phyloP scores from a whole-genome alignment of 2,113 vertebrate species.

The Origma solitaria region DNA sequence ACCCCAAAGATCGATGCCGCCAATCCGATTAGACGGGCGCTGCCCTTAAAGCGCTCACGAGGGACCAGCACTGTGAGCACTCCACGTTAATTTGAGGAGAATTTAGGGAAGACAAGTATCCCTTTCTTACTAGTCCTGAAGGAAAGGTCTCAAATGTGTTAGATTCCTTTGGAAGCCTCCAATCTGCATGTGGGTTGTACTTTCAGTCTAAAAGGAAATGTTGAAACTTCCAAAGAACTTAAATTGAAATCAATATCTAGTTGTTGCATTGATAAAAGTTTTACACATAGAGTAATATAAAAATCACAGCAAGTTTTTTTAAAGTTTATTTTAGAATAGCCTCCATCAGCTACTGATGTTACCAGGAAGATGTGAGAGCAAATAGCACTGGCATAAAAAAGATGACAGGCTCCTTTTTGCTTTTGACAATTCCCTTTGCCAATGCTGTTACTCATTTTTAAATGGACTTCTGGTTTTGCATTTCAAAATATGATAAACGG shows the following conservation, averaged over 20 bases:
- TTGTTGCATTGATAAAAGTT: too few relatives aligned
- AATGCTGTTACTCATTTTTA: background rate
- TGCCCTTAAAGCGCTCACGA: fast-evolving
- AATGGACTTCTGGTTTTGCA: background rate
- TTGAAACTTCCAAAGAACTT: background rate
- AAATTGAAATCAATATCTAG: background rate
- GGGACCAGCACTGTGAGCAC: background rate
- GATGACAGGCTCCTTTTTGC: background rate
- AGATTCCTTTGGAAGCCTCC: background rate
- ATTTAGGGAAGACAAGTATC: background rate
- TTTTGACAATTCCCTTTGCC: background rate
- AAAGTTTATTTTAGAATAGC: background rate
- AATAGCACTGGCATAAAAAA: background rate
- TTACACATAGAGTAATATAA: background rate
- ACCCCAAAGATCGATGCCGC: fast-evolving
- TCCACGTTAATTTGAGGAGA: too few relatives aligned
- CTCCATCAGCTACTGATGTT: background rate
- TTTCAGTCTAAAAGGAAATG: background rate
- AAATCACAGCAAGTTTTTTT: fast-evolving
- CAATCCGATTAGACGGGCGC: fast-evolving
- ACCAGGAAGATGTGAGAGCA: background rate
- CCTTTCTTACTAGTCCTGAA: background rate
- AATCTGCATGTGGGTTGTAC: fast-evolving
- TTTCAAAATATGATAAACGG: background rate
- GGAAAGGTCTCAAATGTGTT: background rate